These are phyloP conservation scores for Eledona agricola DNA, from an alignment of 2,888 invertebrate genomes.

Conservation along the genomic window DNA sequence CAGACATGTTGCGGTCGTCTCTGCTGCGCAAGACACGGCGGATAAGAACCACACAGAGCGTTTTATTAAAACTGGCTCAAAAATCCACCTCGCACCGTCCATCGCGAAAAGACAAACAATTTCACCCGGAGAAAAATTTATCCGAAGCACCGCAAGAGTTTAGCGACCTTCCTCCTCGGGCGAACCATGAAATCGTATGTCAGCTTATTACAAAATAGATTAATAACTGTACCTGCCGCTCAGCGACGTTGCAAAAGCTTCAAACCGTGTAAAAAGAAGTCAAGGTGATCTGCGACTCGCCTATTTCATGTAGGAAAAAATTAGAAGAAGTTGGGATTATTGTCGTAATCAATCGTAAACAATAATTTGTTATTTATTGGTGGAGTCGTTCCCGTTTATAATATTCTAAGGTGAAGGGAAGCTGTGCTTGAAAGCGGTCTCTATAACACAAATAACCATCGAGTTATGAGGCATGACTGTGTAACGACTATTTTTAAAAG, in stretches of 20 bases:
- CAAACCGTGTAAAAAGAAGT: constrained; percentile 28
- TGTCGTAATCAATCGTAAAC: no score
- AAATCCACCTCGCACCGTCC: neutral
- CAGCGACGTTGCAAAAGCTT: constrained; percentile 21
- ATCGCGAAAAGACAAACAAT: constrained; percentile 11
- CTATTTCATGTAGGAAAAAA: no score
- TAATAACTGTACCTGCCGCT: constrained; percentile 25
- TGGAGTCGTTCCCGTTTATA: no score
- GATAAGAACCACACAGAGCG: constrained; percentile 27
- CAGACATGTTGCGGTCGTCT: no score
- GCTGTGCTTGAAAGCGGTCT: constrained; percentile 9
- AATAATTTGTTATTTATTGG: no score
- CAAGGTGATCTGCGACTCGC: constrained; percentile 24
- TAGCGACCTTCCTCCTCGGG: constrained; percentile 24
- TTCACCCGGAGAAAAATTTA: constrained; percentile 12
- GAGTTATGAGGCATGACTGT: constrained; percentile 8
- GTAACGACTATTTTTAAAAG: constrained; percentile 20
- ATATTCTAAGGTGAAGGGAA: constrained; percentile 21
- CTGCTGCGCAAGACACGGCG: constrained; percentile 35
- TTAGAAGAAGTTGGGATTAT: no score
- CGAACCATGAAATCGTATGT: constrained; percentile 24
- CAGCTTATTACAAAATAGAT: constrained; percentile 29
- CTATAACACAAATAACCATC: constrained; percentile 2
- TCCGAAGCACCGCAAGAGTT: constrained; percentile 19
- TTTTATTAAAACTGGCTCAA: constrained; percentile 29